Conservation (phyloP, 2,113 vertebrate genomes). For the Pelecanoides urinatrix region DNA sequence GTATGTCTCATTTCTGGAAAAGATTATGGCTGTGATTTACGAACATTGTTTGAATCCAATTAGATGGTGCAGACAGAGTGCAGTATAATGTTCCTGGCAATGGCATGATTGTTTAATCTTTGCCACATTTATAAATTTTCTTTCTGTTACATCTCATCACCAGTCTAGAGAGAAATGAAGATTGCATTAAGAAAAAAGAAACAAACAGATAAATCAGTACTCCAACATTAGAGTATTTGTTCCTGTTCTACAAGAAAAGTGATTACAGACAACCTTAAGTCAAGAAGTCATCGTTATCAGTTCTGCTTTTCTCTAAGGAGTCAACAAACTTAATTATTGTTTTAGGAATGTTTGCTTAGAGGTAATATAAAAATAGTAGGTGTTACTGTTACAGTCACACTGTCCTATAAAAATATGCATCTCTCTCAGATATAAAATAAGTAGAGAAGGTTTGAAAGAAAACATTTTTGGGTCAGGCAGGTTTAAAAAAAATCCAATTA, state of each 20-base stretch:
- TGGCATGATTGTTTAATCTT: not conserved
- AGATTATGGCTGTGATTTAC: not conserved
- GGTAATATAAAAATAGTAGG: not conserved
- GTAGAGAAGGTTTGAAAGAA: not conserved
- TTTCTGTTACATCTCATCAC: not conserved
- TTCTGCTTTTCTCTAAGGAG: constrained; percentile 25
- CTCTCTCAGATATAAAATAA: not conserved
- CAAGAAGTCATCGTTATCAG: constrained; percentile 2
- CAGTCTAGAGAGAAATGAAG: not conserved
- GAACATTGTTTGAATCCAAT: not conserved
- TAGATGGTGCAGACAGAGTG: not conserved
- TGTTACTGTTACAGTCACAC: not conserved
- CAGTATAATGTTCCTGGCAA: not conserved
- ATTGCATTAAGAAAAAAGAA: constrained; percentile 17
- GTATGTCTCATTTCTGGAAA: not conserved
- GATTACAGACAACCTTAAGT: constrained; percentile 14
- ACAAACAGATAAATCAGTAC: constrained; percentile 34
- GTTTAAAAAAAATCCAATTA: not conserved
- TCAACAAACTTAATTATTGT: not conserved
- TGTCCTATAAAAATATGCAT: not conserved
- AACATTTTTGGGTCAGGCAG: not conserved
- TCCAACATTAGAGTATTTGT: not conserved
- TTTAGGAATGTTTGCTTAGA: not conserved
- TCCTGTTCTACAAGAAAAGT: not conserved
- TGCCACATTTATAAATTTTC: not conserved